Base-by-base conservation (phyloP, 2,113 vertebrate species). In the Percina caprodes region DNA sequence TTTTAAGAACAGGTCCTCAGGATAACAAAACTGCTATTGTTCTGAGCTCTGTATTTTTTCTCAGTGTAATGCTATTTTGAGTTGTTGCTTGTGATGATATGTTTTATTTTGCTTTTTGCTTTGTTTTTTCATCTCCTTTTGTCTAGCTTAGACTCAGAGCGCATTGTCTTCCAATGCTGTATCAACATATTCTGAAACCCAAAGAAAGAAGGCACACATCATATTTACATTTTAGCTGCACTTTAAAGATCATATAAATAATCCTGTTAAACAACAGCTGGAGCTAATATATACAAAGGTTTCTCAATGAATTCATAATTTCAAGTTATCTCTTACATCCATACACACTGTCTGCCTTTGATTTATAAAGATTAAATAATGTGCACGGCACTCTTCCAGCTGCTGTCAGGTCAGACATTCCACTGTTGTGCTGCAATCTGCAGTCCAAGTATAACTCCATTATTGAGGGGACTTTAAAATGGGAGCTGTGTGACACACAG, bases 361-460 rank as follows among this genome's bases (percentile, higher is more conserved):
- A 87, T 84, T 90, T 91, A 71, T 61, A 66, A 77, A 86, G 74
- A 86, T 80, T 54, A 89, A 90, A 89, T 87, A 89, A 73, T 84
- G 85, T 80, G 80, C 77, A 35, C 77, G 69, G 77, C 75, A 69
- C 30, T 83, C 73, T 81, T 69, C 55, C 76, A 84, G 84, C 85
- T 67, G 87, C 91, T 91, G 88, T 88, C 87, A 92, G 86, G 89
- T 92, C 91, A 88, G 76, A 83, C 86, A 82, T 86, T 74, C 83
- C 83, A 71, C 77, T 87, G 86, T 89, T 90, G 88, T 87, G 91
- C 91, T 77, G 85, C 91, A 91, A 92, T 93, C 91, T 91, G 84
- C 90, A 91, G 88, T 92, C 92, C 93, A 93, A 93, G 91, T 93
- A 93, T 90, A 93, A 93, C 91, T 93, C 92, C 80, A 93, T 94